Evolutionary conservation across 2,113 vertebrate species (phyloP), one percentile per base, ranked within the genome.

Genomic region (Gymnorhina tibicen): DNA sequence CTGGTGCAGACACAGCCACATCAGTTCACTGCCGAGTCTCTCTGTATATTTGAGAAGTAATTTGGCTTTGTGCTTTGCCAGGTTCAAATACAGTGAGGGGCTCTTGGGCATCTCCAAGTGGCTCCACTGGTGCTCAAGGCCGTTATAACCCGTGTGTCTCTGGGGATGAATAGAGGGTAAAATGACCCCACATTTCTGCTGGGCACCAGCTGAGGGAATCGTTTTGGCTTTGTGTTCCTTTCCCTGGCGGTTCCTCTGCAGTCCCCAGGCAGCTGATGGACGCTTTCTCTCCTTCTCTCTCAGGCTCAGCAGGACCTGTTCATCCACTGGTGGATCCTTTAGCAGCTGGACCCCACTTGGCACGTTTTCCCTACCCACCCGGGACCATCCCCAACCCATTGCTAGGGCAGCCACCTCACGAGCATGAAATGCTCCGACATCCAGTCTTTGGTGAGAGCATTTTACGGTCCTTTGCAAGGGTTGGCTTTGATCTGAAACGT

Each of bases 361-460:
- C 99, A 68, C 99, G 99, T 50, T 99, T 99, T 93, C 99, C 99
- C 13, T 99, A 99, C 95, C 99, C 99, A 1, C 99, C 98, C 22
- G 99, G 99, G 92, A 98, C 98, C 96, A 99, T 99, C 97, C 99
- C 99, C 95, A 99, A 99, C 97, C 97, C 99, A 39, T 98, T 99
- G 96, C 98, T 99, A 69, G 98, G 98, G 72, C 99, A 99, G 97
- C 98, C 98, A 7, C 99, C 98, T n/a, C 99, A 99, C 1, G 99
- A 99, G 97, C 99, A 99, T 60, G 99, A 99, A 98, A 99, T 99
- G 99, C 99, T 99, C 52, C 98, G 99, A 87, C 99, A 99, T 95
- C 99, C 99, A 6, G 98, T 99, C 68, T 99, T 99, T 21, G 99
- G 99, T 99, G 97, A 97, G 98, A 96, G 59, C 24, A 26, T 33